Evolutionary conservation across 2,888 invertebrate species (phyloP).

Genomic region (Dichetophora obliterata): DNA sequence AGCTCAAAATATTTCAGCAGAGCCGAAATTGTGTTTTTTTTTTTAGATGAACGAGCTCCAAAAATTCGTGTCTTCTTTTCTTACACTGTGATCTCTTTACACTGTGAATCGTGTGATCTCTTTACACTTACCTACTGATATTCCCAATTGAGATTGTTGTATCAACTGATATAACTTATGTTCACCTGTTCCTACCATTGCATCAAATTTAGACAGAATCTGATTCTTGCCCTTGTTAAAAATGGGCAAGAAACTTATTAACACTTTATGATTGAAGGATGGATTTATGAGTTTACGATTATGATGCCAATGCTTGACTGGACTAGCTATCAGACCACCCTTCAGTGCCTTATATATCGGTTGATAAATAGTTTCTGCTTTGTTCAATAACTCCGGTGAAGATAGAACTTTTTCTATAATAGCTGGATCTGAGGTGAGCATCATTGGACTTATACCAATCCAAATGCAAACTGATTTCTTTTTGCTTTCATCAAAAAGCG

Average conservation of each 20-base stretch:
- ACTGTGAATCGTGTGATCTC: no score
- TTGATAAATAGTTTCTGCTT: constrained; percentile 38
- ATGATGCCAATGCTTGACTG: constrained; percentile 39
- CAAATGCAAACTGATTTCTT: constrained; percentile 45
- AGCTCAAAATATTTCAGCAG: no score
- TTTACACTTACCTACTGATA: constrained; percentile 41
- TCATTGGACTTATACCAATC: constrained; percentile 46
- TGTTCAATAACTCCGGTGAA: constrained; percentile 49
- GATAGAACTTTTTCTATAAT: constrained; percentile 48
- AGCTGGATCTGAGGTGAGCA: constrained; percentile 48
- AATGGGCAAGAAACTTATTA: constrained; percentile 44
- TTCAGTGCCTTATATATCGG: constrained; percentile 31
- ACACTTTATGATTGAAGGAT: constrained; percentile 42
- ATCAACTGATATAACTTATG: constrained; percentile 34
- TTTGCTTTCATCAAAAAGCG: constrained; percentile 37
- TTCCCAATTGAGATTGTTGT: constrained; percentile 32
- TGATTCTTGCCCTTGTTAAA: constrained; percentile 44
- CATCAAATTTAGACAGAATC: constrained; percentile 27
- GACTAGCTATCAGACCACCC: constrained; percentile 43
- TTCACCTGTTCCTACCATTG: constrained; percentile 33
- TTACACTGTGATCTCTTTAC: no score
- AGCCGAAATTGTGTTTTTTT: no score
- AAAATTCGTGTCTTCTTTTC: no score
- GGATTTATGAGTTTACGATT: constrained; percentile 46
- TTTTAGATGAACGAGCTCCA: no score